phyloP scores from a whole-genome alignment of 2,113 vertebrate species.

The Anolis sagrei region DNA sequence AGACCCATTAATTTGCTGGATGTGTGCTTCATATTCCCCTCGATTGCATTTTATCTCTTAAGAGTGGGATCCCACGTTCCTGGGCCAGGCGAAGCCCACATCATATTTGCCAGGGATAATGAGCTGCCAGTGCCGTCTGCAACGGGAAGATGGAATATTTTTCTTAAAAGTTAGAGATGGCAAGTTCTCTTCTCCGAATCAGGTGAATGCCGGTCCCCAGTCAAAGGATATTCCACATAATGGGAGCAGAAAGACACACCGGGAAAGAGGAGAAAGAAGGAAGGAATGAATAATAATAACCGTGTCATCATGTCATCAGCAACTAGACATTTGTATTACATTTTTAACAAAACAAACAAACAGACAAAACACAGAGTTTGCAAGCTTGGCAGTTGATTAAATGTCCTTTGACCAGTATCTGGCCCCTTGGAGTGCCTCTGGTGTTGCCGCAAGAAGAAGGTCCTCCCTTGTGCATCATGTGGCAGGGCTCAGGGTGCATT shows the following conservation, averaged over 20 bases:
- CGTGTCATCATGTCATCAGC: too few species aligned
- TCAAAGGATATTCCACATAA: background rate
- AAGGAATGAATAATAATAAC: too few species aligned
- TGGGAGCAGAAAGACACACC: background rate
- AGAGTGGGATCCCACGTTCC: conserved; percentile 12
- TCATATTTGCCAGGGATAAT: conserved; percentile 43
- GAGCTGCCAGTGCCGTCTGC: conserved; percentile 35
- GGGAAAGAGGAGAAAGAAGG: background rate
- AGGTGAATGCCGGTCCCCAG: conserved; percentile 6
- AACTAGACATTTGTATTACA: too few species aligned
- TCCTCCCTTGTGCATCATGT: too few species aligned
- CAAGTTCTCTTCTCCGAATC: background rate
- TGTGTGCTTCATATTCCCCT: conserved; percentile 23
- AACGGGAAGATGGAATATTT: conserved; percentile 37
- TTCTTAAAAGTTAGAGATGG: background rate
- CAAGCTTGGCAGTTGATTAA: too few species aligned
- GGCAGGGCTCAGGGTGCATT: too few species aligned
- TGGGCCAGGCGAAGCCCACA: conserved; percentile 15
- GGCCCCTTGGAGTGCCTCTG: too few species aligned
- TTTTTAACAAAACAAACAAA: too few species aligned
- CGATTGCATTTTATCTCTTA: conserved; percentile 37
- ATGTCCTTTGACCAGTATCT: too few species aligned
- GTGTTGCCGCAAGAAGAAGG: too few species aligned
- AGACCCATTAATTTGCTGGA: conserved; percentile 45
- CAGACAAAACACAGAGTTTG: too few species aligned